Percentiles rank a stretch among this genome's conserved stretches.
Conservation (phyloP, 1,140 invertebrate species). For the Bombus vancouverensis region DNA sequence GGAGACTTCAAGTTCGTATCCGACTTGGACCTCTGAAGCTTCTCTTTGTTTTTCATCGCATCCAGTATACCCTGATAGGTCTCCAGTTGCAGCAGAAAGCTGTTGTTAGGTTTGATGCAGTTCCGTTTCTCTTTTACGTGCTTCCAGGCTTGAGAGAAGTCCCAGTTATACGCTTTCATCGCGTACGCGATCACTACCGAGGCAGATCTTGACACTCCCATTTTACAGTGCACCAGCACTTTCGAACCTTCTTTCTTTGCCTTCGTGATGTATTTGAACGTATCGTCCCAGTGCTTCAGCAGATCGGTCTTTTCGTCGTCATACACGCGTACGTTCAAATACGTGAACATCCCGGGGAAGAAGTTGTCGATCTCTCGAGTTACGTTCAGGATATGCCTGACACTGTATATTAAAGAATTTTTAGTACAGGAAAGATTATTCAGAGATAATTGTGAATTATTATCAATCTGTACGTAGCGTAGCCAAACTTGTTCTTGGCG, state of each 20-base stretch:
- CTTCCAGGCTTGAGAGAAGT: conserved; percentile 93
- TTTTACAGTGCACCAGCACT: conserved; percentile 98
- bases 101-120: conserved; percentile 97
- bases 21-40: conserved; percentile 94
- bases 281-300: conserved; percentile 98
- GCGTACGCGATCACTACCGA: conserved; percentile 99
- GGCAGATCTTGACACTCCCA: conserved; percentile 98
- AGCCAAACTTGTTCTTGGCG: too few species aligned
- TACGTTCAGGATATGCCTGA: conserved; percentile 97
- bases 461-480: too few species aligned
- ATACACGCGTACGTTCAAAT: conserved; percentile 97
- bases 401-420: conserved; percentile 84
- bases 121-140: conserved; percentile 95
- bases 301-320: conserved; percentile 98
- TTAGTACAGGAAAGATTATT: too few species aligned
- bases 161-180: conserved; percentile 98
- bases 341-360: conserved; percentile 98
- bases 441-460: too few species aligned
- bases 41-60: conserved; percentile 97
- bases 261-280: conserved; percentile 97
- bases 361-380: conserved; percentile 99
- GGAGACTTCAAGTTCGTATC: conserved; percentile 94
- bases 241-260: conserved; percentile 95
- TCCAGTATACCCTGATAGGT: conserved; percentile 97
- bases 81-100: conserved; percentile 96